Percentiles rank a stretch among this genome's conserved stretches.
Evolutionary conservation across 1,140 invertebrate species (phyloP).

Genomic region (Hycleus phaleratus): DNA sequence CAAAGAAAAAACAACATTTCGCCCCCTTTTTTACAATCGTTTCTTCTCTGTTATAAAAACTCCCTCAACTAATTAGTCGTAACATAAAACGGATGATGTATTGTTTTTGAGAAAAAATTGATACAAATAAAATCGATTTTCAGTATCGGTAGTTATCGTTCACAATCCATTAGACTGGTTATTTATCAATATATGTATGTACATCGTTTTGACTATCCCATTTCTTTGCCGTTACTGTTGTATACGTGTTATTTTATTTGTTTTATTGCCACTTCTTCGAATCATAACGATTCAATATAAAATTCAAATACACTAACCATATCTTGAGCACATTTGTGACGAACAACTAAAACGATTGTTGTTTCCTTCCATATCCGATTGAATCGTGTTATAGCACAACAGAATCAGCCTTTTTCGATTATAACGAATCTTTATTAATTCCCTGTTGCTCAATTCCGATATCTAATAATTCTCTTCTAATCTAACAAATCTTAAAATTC

Average conservation of each 20-base stretch:
- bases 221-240: conserved; percentile 16
- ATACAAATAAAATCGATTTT: conserved; percentile 24
- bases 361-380: neutral
- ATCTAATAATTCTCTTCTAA: neutral
- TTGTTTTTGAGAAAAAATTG: no score
- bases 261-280: conserved; percentile 18
- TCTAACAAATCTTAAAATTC: neutral
- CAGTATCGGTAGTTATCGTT: conserved; percentile 24
- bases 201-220: conserved; percentile 22
- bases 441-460: no score
- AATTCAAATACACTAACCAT: conserved; percentile 17
- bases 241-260: conserved; percentile 17
- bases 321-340: conserved; percentile 12
- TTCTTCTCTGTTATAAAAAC: no score
- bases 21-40: no score
- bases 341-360: conserved; percentile 12
- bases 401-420: no score
- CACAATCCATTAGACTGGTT: conserved; percentile 23
- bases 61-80: no score
- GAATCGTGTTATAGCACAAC: neutral
- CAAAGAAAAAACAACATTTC: no score
- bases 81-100: no score
- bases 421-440: no score
- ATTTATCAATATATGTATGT: conserved; percentile 17
- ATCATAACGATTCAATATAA: conserved; percentile 19